Conservation (phyloP, 64 coral and sea anemone species). For the Montipora efflorescens region DNA sequence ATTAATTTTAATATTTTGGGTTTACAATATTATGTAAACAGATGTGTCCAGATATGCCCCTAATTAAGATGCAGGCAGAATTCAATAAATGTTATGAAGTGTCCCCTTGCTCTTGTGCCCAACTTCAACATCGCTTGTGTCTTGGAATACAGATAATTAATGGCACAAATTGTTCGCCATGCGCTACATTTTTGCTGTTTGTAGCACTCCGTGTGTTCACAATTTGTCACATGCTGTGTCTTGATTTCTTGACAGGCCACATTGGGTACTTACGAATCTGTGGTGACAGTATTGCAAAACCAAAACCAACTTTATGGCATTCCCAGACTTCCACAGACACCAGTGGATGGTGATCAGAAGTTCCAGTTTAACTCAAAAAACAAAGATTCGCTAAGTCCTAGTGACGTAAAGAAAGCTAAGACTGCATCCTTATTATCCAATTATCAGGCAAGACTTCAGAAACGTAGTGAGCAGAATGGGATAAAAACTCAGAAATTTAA, state of each 20-base stretch:
- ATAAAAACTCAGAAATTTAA: slow-evolving; percentile 47
- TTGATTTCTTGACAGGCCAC: slow-evolving; percentile 60
- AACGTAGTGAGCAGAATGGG: neutral
- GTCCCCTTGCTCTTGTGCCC: no score
- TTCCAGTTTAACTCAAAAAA: slow-evolving; percentile 63
- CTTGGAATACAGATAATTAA: no score
- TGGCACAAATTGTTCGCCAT: no score
- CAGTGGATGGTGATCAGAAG: slow-evolving; percentile 70
- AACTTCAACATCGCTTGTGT: no score
- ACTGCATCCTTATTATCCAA: neutral
- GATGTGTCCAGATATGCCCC: no score
- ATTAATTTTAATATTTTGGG: no score
- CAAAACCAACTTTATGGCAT: slow-evolving; percentile 67
- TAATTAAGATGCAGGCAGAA: no score
- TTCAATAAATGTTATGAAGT: no score
- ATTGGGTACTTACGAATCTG: slow-evolving; percentile 69
- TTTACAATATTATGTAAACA: no score
- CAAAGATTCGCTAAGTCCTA: neutral
- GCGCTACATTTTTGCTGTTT: no score
- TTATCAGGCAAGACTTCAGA: neutral
- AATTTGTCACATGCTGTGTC: neutral
- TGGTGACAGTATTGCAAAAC: slow-evolving; percentile 62
- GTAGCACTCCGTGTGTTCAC: no score
- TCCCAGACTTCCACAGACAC: slow-evolving; percentile 78
- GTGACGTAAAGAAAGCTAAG: slow-evolving; percentile 58